Evolutionary conservation across 2,888 invertebrate species (phyloP), one percentile per base, ranked within the genome.

Genomic region (Epistrophe eligans): DNA sequence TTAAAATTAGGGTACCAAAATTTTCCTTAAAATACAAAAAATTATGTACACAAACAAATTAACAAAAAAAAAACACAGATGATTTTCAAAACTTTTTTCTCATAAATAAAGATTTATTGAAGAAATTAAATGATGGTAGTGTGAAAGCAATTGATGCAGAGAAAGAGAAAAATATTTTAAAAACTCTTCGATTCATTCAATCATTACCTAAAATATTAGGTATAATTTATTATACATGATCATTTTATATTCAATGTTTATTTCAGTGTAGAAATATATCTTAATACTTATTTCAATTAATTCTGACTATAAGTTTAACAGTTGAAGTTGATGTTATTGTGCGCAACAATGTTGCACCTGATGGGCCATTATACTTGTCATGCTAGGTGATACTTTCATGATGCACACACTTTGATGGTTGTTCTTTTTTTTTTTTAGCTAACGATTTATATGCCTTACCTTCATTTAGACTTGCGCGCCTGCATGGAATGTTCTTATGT

Each of bases 341-440:
- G 52, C 32, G n/a, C 74, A 72, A 87, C 85, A 79, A 24, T 66
- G 85, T 87, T 79, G 79, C 85, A 71, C 19, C 50, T 32, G 50
- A 57, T 38, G 11, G 38, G 19, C 55, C 35, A 52, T 70, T 40
- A 52, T 40, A 72, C 84, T 35, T 62, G 35, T 64, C 45, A 48
- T 74, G 38, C 43, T 38, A 55, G 60, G 55, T 66, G 67, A 79
- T 66, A 87, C 82, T 55, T 55, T 55, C 79, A 74, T 74, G 73
- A 28, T 79, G 71, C 71, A 82, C 71, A 87, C 45, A 79, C 74
- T 72, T 74, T 79, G 82, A 79, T 66, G 74, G 76, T 83, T 79
- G 11, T 38, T 28, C 11, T n/a, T n/a, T 57, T 32, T 58, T 19
- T 38, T 38, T 82, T 82, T 76, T 76, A 79, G 72, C 79, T 72